Base-by-base conservation (phyloP, 2,113 vertebrate genomes). In the Clinocottus analis region DNA sequence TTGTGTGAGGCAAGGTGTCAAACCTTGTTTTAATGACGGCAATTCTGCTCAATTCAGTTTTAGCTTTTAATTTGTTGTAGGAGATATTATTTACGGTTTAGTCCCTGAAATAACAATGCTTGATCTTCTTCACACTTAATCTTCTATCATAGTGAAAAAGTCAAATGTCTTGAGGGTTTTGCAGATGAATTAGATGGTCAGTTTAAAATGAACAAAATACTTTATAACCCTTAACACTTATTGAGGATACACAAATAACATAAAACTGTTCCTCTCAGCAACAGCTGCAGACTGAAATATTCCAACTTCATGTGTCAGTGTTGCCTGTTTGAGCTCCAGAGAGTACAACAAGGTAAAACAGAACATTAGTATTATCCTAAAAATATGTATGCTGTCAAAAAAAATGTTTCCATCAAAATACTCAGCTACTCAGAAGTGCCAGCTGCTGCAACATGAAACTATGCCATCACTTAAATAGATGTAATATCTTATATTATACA, bases 201-300 rank as follows among this genome's bases (percentile, higher is more conserved):
- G 11, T 35, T 55, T 12, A 35, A 59, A 85, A 47, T 33, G 3
- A 61, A 25, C 66, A 19, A 11, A 61, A 72, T 11, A 14, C 41
- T 14, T 23, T 4, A 39, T 5, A 39, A n/a, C n/a, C n/a, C n/a
- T n/a, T n/a, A n/a, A 66, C 8, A 61, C 63, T 25, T 60, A 1
- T 49, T 72, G 13, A 65, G 71, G 66, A 70, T 29, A 33, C 37
- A 23, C 66, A 63, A 83, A 61, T 2, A 12, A 72, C 64, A 53
- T 79, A n/a, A 23, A 55, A 25, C 45, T 68, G 7, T 25, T 60
- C 23, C 16, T 63, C 61, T 31, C 35, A 45, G 33, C 51, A 60
- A 39, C 53, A 68, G 73, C 74, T 78, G 56, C 66, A 80, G 63
- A 61, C 49, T 43, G 63, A 75, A 67, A 72, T 74, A 39, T 77